Evolutionary conservation across 1,140 invertebrate genomes (phyloP).

Genomic region (Diplogasteroides magnus): DNA sequence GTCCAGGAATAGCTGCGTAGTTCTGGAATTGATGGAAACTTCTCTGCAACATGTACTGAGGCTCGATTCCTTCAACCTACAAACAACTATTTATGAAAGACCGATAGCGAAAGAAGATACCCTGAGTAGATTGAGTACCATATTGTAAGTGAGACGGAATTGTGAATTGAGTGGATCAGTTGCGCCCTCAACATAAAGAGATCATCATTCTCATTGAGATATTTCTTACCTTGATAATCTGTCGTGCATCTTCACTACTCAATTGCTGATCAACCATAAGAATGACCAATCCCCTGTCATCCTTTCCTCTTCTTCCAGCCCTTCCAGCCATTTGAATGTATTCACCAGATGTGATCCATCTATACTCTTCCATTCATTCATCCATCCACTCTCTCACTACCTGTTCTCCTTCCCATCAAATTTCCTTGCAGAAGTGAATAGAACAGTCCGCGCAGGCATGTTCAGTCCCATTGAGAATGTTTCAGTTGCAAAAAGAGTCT

Average conservation of each 20-base stretch:
- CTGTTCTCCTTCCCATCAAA: constrained; percentile 96
- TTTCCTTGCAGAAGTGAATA: constrained; percentile 89
- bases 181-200: constrained; percentile 63
- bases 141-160: constrained; percentile 98
- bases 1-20: constrained; percentile 81
- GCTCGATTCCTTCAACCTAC: constrained; percentile 96
- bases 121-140: constrained; percentile 88
- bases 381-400: constrained; percentile 64
- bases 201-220: constrained; percentile 5
- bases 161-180: constrained; percentile 95
- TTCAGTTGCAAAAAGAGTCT: constrained; percentile 93
- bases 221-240: constrained; percentile 70
- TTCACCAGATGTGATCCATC: constrained; percentile 76
- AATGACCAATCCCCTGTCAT: constrained; percentile 96
- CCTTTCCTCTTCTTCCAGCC: constrained; percentile 90
- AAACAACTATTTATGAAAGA: background rate
- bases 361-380: constrained; percentile 17
- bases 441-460: constrained; percentile 97
- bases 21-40: constrained; percentile 99
- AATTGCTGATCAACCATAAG: constrained; percentile 97
- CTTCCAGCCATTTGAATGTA: constrained; percentile 99
- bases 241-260: constrained; percentile 73
- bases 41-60: constrained; percentile 96
- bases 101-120: background rate
- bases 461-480: constrained; percentile 99